phyloP scores from a whole-genome alignment of 2,797 vertebrate species.

The Taenioides sp. region DNA sequence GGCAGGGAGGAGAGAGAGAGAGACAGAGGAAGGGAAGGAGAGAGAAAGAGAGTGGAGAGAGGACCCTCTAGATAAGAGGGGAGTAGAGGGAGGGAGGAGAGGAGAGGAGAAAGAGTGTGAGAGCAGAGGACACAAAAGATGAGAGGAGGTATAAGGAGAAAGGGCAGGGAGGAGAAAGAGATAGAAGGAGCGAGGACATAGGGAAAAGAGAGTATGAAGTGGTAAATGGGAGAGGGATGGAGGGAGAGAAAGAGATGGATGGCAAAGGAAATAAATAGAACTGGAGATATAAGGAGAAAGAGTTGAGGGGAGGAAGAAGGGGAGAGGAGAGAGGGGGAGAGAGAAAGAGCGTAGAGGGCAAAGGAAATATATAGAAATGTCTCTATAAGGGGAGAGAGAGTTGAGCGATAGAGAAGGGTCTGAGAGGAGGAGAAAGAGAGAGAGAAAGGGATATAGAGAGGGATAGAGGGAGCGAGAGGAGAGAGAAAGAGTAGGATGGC shows the following conservation, averaged over 20 bases:
- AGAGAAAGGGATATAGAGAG: too few relatives aligned
- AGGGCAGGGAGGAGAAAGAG: neutral
- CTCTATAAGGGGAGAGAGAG: too few relatives aligned
- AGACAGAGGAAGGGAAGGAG: too few relatives aligned
- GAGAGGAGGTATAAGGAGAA: neutral
- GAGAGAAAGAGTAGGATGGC: too few relatives aligned
- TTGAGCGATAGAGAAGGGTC: neutral
- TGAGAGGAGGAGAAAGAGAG: too few relatives aligned
- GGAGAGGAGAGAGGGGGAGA: neutral
- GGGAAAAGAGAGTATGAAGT: neutral
- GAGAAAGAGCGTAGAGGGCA: neutral
- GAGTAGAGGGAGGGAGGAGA: neutral
- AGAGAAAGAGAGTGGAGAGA: neutral
- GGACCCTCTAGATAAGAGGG: neutral
- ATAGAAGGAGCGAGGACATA: neutral
- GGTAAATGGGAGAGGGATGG: neutral
- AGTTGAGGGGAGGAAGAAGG: neutral
- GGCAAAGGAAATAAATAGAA: too few relatives aligned
- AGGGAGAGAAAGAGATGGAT: neutral
- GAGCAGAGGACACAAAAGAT: neutral
- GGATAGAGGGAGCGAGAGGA: too few relatives aligned
- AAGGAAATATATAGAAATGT: neutral
- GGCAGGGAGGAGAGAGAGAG: neutral
- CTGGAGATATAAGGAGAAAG: neutral
- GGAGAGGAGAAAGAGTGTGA: neutral